A percentile compares a stretch with the other conserved stretches of the same genome.
phyloP scores from a whole-genome alignment of 2,888 invertebrate species.

The Cryptosula pallasiana region DNA sequence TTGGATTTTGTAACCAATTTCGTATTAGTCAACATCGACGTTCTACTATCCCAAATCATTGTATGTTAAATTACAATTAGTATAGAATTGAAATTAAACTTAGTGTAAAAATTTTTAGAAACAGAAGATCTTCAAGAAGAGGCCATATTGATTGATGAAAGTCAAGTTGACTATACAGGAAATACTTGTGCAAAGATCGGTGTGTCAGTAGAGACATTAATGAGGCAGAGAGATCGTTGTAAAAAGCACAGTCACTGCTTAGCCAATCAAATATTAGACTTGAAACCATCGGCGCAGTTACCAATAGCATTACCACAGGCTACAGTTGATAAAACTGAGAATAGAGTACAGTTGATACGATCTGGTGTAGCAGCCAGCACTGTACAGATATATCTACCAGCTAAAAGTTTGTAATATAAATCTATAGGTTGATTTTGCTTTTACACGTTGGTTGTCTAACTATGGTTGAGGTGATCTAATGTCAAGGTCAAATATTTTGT shows the following conservation, averaged over 20 bases:
- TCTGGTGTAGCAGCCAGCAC: slow-evolving; percentile 4
- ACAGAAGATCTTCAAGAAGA: neutral
- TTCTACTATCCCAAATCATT: too few relatives aligned
- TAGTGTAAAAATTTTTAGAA: too few relatives aligned
- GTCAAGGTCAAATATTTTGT: slow-evolving; percentile 9
- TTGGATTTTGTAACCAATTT: too few relatives aligned
- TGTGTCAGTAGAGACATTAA: neutral
- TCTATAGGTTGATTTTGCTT: too few relatives aligned
- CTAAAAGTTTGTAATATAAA: too few relatives aligned
- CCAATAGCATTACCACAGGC: neutral
- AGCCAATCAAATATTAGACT: neutral
- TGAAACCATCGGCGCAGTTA: neutral
- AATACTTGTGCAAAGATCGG: slow-evolving; percentile 19
- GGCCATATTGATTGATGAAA: neutral
- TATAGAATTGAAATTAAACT: too few relatives aligned
- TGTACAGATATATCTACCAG: neutral
- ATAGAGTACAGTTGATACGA: neutral
- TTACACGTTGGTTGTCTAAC: too few relatives aligned
- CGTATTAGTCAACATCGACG: too few relatives aligned
- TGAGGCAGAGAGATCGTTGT: slow-evolving; percentile 2
- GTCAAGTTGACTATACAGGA: neutral
- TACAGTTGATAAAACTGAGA: neutral
- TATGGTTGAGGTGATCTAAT: too few relatives aligned
- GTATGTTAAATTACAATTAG: too few relatives aligned
- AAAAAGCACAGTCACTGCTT: neutral